These are phyloP conservation scores for Mechanitis messenoides DNA, from an alignment of 2,888 invertebrate species.

Conservation along the genomic window DNA sequence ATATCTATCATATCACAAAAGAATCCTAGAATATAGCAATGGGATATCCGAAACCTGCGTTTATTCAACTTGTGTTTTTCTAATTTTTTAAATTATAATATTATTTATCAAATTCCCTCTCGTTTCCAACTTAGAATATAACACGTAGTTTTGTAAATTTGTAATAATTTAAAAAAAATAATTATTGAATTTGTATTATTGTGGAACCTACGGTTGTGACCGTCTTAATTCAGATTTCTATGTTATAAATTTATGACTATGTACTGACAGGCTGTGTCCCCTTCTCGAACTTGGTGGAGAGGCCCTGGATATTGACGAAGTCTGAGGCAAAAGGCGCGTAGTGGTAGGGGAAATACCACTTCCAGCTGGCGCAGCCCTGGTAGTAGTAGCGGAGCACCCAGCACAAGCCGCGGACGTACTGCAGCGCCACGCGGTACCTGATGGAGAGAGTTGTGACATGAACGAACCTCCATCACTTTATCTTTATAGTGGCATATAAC, in stretches of 20 bases:
- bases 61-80: no score
- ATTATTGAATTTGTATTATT: no score
- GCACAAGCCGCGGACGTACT: slow-evolving; percentile 96
- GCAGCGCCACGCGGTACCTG: slow-evolving; percentile 90
- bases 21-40: no score
- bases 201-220: no score
- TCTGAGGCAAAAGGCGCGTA: slow-evolving; percentile 99
- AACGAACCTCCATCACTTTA: background rate
- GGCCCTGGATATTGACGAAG: slow-evolving; percentile 92
- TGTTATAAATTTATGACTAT: background rate
- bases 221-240: background rate
- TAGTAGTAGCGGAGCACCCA: slow-evolving; percentile 99
- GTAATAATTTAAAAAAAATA: no score
- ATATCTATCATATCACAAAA: no score
- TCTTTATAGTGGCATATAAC: no score
- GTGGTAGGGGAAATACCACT: slow-evolving; percentile 99
- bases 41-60: no score
- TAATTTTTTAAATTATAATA: no score
- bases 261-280: slow-evolving; percentile 88
- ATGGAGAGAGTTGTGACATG: background rate
- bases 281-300: slow-evolving; percentile 91
- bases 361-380: slow-evolving; percentile 99
- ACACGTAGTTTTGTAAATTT: no score
- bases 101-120: no score
- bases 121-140: no score